Evolutionary conservation across 2,797 vertebrate species (phyloP), one percentile per base, ranked within the genome.

Genomic region (Chloroceryle inda): DNA sequence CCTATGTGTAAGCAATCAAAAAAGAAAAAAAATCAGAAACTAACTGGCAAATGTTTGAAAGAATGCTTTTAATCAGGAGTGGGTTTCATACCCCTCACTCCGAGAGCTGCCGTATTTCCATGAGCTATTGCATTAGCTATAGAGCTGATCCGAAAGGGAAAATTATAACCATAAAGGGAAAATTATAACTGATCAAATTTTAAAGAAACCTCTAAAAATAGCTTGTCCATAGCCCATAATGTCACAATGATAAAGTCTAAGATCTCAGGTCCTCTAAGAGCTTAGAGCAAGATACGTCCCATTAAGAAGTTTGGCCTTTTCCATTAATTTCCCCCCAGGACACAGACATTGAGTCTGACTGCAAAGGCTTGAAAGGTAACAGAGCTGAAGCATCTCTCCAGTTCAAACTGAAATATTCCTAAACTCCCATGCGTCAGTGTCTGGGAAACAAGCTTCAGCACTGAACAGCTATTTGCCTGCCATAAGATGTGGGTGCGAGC

Each of bases 191-290:
- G 78, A 96, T 97, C 88, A 96, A 96, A 96, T 92, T 97, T 97
- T 97, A 96, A 97, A 97, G 95, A 82, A 93, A 92, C 45, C 55
- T 90, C 95, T 92, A 96, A 97, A 96, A 97, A 96, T 97, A 97
- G 86, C 83, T 71, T 80, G 21, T 92, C 92, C 93, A 68, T 89
- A 95, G 67, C 74, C 71, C 92, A 61, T 91, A 91, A 96, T 96
- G 89, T 96, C 95, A 96, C 31, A 82, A 45, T 96, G 95, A 97
- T 95, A 66, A 92, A 97, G 80, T 49, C 92, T 85, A 61, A 74
- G 68, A 91, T 50, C 88, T 93, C 77, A 89, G 63, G 74, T 59
- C 63, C 64, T 92, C 63, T 59, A 45, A 91, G 79, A 88, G 38
- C 89, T 94, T 72, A 78, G 76, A 91, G 91, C 64, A 94, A 95